Evolutionary conservation across 64 coral and sea anemone genomes (phyloP).

Genomic region (Montipora capricornis): DNA sequence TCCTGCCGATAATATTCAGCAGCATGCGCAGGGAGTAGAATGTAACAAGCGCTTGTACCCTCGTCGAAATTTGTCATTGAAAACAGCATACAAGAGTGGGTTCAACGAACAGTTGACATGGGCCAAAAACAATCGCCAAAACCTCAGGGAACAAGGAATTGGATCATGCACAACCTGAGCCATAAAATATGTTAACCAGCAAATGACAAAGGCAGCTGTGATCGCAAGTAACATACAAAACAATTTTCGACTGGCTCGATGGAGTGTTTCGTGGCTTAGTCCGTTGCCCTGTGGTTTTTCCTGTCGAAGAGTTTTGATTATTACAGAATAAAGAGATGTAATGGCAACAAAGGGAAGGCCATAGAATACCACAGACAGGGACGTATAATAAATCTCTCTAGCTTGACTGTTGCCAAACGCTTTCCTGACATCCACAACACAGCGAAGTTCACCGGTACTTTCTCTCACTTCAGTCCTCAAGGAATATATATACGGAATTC

Average conservation of each 20-base stretch:
- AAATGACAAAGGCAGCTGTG: constrained; percentile 44
- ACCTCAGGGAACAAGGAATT: constrained; percentile 33
- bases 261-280: not conserved
- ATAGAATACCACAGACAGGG: constrained; percentile 43
- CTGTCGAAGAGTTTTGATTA: constrained; percentile 12
- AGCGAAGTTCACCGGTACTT: not conserved
- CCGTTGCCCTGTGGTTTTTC: not conserved
- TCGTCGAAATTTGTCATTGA: constrained; percentile 39
- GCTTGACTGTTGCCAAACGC: constrained; percentile 26
- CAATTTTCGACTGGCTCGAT: constrained; percentile 26
- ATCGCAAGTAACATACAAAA: constrained; percentile 42
- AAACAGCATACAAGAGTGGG: constrained; percentile 53
- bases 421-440: not conserved
- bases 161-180: constrained; percentile 34
- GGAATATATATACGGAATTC: constrained; percentile 48
- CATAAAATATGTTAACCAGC: constrained; percentile 64
- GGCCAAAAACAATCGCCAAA: constrained; percentile 71
- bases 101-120: constrained; percentile 64
- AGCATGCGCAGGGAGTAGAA: not conserved
- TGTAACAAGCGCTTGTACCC: constrained; percentile 3
- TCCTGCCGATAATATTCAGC: not conserved
- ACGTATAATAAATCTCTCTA: constrained; percentile 53
- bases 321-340: not conserved
- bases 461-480: not conserved
- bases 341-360: constrained; percentile 51